phyloP scores from a whole-genome alignment of 1,140 invertebrate species.

The Diorhabda carinulata region DNA sequence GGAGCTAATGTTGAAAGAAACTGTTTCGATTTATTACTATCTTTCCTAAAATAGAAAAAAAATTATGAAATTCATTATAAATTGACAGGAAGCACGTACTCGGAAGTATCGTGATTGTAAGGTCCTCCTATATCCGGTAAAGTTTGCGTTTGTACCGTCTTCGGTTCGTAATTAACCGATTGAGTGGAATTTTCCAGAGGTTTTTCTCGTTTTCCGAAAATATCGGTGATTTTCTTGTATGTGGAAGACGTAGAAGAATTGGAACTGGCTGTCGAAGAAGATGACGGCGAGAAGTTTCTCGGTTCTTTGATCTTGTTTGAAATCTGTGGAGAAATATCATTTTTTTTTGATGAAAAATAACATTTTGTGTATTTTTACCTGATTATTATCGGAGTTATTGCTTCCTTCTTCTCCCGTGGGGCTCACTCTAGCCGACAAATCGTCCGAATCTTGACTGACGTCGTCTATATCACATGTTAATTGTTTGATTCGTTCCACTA shows the following conservation, averaged over 20 bases:
- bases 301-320: conserved; percentile 33
- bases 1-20: conserved; percentile 72
- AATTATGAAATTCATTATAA: no score
- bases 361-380: conserved; percentile 10
- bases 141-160: conserved; percentile 23
- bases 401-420: conserved; percentile 54
- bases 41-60: neutral
- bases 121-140: conserved; percentile 32
- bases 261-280: conserved; percentile 52
- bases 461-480: conserved; percentile 78
- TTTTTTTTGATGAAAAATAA: neutral
- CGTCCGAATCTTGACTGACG: conserved; percentile 30
- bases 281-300: conserved; percentile 56
- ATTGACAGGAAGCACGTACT: neutral
- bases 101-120: conserved; percentile 27
- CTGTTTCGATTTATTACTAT: conserved; percentile 50
- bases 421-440: conserved; percentile 46
- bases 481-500: conserved; percentile 75
- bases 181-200: conserved; percentile 33
- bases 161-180: conserved; percentile 1
- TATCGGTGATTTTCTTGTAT: conserved; percentile 65
- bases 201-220: conserved; percentile 57
- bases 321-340: neutral
- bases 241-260: conserved; percentile 56
- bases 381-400: conserved; percentile 47